Conservation (phyloP, 2,888 invertebrate species). For the Mechanitis mazaeus region DNA sequence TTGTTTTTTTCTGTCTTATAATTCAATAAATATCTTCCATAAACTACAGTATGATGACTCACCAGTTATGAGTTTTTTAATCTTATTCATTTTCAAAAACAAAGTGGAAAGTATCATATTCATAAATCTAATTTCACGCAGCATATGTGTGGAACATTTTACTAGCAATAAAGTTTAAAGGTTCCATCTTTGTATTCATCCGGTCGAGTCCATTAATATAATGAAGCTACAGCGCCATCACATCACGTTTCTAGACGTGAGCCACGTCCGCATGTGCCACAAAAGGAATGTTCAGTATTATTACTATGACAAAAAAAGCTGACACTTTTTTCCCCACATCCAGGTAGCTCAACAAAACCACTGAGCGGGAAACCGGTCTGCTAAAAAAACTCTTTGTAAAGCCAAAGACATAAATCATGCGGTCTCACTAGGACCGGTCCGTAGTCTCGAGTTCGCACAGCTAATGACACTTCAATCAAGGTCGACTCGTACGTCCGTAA, state of each 20-base stretch:
- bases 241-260: slow-evolving; percentile 62
- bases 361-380: slow-evolving; percentile 58
- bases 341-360: slow-evolving; percentile 69
- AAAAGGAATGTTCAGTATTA: slow-evolving; percentile 73
- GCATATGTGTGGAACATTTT: slow-evolving; percentile 51
- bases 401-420: slow-evolving; percentile 70
- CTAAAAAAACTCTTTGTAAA: slow-evolving; percentile 56
- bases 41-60: too few species aligned
- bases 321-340: slow-evolving; percentile 62
- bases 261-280: slow-evolving; percentile 69
- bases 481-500: slow-evolving; percentile 54
- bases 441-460: slow-evolving; percentile 48
- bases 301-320: slow-evolving; percentile 67
- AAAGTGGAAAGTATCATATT: slow-evolving; percentile 18
- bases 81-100: too few species aligned
- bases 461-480: slow-evolving; percentile 75
- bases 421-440: slow-evolving; percentile 64
- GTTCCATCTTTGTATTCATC: slow-evolving; percentile 70
- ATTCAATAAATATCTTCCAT: background rate
- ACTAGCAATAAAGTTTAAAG: slow-evolving; percentile 64
- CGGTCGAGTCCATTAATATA: slow-evolving; percentile 71
- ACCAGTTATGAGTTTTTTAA: too few species aligned
- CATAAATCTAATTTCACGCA: slow-evolving; percentile 42
- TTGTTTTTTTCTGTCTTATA: background rate
- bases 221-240: slow-evolving; percentile 68